These are phyloP conservation scores for Labeo rohita DNA, from an alignment of 2,113 vertebrate genomes.

Conservation along the genomic window DNA sequence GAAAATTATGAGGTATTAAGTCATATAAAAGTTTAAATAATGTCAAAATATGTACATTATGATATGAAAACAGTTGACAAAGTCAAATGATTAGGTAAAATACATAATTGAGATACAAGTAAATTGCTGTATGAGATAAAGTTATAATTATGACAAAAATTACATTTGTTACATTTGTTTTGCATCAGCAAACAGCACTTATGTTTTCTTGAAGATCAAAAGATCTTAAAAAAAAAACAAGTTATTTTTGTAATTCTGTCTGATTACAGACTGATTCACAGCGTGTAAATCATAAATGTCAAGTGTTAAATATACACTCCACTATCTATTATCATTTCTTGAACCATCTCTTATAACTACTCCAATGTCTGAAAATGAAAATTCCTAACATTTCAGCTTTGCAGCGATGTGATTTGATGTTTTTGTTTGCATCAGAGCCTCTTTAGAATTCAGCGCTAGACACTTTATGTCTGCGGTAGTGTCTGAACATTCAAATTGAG, in stretches of 20 bases:
- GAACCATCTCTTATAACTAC: neutral
- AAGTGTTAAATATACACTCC: neutral
- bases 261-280: neutral
- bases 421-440: slow-evolving; percentile 18
- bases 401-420: neutral
- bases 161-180: neutral
- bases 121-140: no score
- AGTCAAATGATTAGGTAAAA: no score
- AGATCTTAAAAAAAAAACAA: neutral
- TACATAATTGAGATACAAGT: no score
- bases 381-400: neutral
- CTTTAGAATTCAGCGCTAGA: slow-evolving; percentile 4
- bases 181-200: neutral
- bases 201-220: neutral
- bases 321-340: neutral
- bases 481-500: slow-evolving; percentile 42
- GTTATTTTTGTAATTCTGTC: neutral
- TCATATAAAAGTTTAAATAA: neutral
- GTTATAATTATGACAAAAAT: no score
- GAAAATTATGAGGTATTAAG: neutral
- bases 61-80: no score
- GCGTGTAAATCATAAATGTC: neutral
- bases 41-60: no score
- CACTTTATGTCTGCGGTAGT: slow-evolving; percentile 8
- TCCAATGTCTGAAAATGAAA: neutral